Evolutionary conservation across 2,113 vertebrate genomes (phyloP).

Genomic region (Pterocles gutturalis): DNA sequence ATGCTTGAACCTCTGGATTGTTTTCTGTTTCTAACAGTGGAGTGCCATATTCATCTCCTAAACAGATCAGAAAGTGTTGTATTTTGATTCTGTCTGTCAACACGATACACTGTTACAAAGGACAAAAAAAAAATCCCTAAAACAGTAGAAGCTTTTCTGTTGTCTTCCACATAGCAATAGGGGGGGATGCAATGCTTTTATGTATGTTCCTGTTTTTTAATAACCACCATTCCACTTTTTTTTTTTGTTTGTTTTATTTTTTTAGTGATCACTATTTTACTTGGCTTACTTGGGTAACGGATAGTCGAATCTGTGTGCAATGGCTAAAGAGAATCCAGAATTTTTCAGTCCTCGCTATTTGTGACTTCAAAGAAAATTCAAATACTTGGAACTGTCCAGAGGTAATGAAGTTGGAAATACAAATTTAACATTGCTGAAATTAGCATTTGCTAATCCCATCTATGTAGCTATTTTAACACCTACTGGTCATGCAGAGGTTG

Average conservation of each 20-base stretch:
- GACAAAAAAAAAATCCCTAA: background rate
- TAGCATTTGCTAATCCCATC: background rate
- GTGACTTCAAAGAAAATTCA: conserved; percentile 83
- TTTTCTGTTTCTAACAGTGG: background rate
- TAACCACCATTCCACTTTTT: background rate
- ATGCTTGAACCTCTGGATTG: background rate
- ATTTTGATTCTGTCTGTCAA: background rate
- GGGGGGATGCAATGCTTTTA: background rate
- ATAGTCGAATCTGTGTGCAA: conserved; percentile 88
- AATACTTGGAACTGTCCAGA: conserved; percentile 85
- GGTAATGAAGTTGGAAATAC: conserved; percentile 74
- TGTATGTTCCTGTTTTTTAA: background rate
- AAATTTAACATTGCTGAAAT: background rate
- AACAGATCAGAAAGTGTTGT: background rate
- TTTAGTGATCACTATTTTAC: conserved; percentile 92
- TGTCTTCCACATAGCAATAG: background rate
- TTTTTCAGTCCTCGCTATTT: conserved; percentile 88
- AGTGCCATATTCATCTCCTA: background rate
- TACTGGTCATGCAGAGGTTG: background rate
- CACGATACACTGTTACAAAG: background rate
- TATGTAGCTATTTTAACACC: background rate
- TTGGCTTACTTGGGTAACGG: conserved; percentile 93
- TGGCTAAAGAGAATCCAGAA: conserved; percentile 94
- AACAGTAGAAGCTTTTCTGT: background rate
- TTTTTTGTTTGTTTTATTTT: conserved; percentile 38